Conservation (phyloP, 2,797 vertebrate genomes). For the Pterois miles region DNA sequence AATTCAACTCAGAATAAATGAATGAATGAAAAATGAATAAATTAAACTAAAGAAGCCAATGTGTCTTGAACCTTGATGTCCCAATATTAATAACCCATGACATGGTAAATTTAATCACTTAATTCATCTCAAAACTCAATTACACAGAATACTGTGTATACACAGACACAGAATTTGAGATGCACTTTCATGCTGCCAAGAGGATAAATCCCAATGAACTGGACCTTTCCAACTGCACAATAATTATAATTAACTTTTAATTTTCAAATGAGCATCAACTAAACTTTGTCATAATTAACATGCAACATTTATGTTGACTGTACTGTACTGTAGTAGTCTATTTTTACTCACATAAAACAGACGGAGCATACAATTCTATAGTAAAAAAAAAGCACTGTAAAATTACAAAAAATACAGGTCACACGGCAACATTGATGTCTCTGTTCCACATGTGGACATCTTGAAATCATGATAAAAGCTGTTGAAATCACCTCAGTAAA, state of each 20-base stretch:
- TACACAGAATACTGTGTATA: background rate
- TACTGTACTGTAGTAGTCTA: background rate
- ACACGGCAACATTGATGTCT: background rate
- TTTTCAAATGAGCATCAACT: background rate
- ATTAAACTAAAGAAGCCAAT: constrained; percentile 5
- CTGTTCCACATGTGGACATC: background rate
- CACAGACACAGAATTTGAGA: background rate
- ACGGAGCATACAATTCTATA: background rate
- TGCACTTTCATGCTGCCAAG: background rate
- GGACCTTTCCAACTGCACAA: background rate
- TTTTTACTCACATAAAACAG: background rate
- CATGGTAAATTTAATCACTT: background rate
- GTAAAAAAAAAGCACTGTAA: background rate
- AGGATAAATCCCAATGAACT: background rate
- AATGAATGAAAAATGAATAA: background rate
- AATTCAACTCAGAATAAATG: background rate
- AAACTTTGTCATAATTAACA: background rate
- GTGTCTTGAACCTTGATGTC: background rate
- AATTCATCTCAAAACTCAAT: background rate
- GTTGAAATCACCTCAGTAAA: background rate
- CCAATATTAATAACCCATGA: background rate
- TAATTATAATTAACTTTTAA: background rate
- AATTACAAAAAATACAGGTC: background rate
- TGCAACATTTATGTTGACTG: background rate
- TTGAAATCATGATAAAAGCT: background rate